Conservation (phyloP, 2,797 vertebrate species). For the Catamblyrhynchus diadema region DNA sequence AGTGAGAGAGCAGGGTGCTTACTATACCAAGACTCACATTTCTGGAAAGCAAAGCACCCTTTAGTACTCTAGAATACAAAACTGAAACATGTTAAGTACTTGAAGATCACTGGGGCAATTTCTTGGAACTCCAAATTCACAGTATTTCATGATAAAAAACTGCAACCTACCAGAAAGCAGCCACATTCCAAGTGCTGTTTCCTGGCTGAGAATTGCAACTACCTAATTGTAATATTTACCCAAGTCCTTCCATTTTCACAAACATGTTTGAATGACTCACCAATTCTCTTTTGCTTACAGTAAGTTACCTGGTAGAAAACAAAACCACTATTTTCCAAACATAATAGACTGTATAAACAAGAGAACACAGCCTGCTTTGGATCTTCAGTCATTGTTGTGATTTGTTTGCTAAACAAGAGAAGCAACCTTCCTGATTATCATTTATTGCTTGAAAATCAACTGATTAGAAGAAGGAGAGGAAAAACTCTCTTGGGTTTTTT, state of each 20-base stretch:
- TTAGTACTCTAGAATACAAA: not conserved
- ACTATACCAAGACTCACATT: not conserved
- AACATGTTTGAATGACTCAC: not conserved
- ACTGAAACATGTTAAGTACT: not conserved
- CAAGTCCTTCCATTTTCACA: not conserved
- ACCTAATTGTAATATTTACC: not conserved
- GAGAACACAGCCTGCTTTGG: not conserved
- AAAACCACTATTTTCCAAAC: not conserved
- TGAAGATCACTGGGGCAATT: not conserved
- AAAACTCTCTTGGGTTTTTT: not conserved
- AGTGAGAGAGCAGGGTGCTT: not conserved
- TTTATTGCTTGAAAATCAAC: not conserved
- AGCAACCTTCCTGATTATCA: not conserved
- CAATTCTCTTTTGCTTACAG: not conserved
- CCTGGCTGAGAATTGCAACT: not conserved
- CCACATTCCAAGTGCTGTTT: not conserved
- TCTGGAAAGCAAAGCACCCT: not conserved
- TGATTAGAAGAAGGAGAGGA: not conserved
- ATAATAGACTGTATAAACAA: not conserved
- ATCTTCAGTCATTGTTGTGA: not conserved
- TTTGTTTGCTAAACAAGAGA: not conserved
- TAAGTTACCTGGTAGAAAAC: not conserved
- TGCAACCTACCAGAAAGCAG: not conserved
- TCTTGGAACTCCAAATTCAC: not conserved
- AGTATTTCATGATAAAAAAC: not conserved